Conservation (phyloP, 2,797 vertebrate genomes). For the Rhinoraja longicauda region DNA sequence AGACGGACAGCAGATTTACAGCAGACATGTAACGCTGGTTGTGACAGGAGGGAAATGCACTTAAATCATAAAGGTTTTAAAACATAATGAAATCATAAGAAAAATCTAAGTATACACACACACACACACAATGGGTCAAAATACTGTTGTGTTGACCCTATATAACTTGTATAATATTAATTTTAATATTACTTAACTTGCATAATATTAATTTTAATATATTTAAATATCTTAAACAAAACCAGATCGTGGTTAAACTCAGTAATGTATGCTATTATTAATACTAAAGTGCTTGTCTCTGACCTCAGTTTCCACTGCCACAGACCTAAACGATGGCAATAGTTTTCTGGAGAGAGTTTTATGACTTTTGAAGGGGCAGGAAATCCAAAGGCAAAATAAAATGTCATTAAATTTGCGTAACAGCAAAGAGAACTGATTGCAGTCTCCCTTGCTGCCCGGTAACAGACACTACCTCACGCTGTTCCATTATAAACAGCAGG, state of each 20-base stretch:
- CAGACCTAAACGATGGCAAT: not conserved
- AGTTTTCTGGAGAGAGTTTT: not conserved
- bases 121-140: too few relatives aligned
- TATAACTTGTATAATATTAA: not conserved
- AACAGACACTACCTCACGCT: not conserved
- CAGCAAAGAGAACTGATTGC: not conserved
- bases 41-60: not conserved
- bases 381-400: not conserved
- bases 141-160: not conserved
- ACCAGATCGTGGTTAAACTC: not conserved
- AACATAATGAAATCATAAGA: not conserved
- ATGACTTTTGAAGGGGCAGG: not conserved
- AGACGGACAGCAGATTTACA: not conserved
- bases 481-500: conserved; percentile 18
- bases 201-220: not conserved
- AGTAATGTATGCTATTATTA: not conserved
- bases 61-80: not conserved
- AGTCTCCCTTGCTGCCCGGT: not conserved
- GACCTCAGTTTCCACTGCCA: not conserved
- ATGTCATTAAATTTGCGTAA: not conserved
- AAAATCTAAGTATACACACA: too few relatives aligned
- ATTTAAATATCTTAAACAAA: not conserved
- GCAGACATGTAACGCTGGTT: not conserved
- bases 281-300: not conserved
- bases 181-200: not conserved